Evolutionary conservation across 2,797 vertebrate species (phyloP), one percentile per base, ranked within the genome.

Genomic region (Botia almorhae): DNA sequence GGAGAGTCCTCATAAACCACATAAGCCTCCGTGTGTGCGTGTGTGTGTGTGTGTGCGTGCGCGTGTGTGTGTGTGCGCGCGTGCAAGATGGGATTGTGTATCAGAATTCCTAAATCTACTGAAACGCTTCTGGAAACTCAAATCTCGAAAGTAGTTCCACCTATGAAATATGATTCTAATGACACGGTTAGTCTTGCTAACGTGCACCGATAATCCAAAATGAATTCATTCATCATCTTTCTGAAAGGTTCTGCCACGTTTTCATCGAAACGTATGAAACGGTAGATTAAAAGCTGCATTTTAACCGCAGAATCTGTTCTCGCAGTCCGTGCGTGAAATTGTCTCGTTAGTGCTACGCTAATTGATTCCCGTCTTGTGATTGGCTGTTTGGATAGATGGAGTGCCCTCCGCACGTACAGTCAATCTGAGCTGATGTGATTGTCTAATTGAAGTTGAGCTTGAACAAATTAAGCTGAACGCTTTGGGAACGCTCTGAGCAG

Each of bases 331-430:
- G 14, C 89, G 84, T 90, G 83, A 87, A 88, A 88, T 78, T 58
- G 53, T 77, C 86, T 88, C 85, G 83, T 90, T 88, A 86, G 82
- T 39, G 67, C 64, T 68, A 19, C 23, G 43, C 86, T 90, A 89
- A 92, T 91, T 92, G 89, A 90, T 91, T 91, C 89, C 71, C 79
- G 83, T 85, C 56, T 19, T 67, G 82, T 68, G 81, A 88, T 90
- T 85, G 84, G 84, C 91, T 89, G 89, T 87, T 80, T 73, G 78
- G 87, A 87, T 85, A 65, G 85, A 90, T 85, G 61, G 83, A 82
- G 76, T 73, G 81, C 82, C 84, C 76, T 81, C 75, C 55, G 70
- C 85, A 69, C 68, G 61, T 82, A 84, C 68, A 79, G 53, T 63
- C 76, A 83, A 82, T 82, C 3, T 60, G 79, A 86, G 85, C 88